A percentile compares a stretch with the other conserved stretches of the same genome.
Conservation (phyloP, 1,140 invertebrate species). For the Ephestia elutella region DNA sequence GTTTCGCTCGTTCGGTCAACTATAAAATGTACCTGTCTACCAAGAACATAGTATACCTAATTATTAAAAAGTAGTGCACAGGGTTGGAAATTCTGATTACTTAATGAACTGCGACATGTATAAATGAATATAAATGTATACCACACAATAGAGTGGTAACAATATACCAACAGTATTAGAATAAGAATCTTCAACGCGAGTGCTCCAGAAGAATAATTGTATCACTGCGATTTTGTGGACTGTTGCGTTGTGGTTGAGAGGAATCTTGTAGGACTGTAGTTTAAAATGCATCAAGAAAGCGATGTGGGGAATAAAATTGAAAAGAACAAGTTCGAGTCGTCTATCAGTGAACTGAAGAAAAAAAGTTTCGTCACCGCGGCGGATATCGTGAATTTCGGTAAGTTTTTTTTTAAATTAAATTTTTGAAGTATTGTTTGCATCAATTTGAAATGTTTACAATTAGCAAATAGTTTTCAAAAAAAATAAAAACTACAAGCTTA, state of each 20-base stretch:
- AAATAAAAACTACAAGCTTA: too few relatives aligned
- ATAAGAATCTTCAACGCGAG: not conserved
- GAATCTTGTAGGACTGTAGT: not conserved
- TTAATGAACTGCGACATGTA: not conserved
- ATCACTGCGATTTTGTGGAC: not conserved
- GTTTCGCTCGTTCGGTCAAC: too few relatives aligned
- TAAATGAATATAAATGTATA: conserved; percentile 4
- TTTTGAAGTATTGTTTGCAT: too few relatives aligned
- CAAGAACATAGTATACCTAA: too few relatives aligned
- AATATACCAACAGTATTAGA: not conserved
- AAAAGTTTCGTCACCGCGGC: conserved; percentile 48
- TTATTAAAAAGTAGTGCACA: not conserved
- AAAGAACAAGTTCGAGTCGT: conserved; percentile 57
- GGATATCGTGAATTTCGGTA: conserved; percentile 56
- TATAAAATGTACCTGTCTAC: too few relatives aligned
- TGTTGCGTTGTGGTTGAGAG: not conserved
- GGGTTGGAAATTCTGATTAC: not conserved
- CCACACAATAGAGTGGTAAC: not conserved
- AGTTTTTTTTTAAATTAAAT: too few relatives aligned
- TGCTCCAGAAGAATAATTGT: not conserved
- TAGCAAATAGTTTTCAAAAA: too few relatives aligned
- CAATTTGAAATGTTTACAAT: too few relatives aligned
- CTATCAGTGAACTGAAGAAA: conserved; percentile 58
- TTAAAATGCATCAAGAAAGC: conserved; percentile 51
- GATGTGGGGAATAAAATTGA: conserved; percentile 35